Percentiles rank a stretch among this genome's conserved stretches.
phyloP scores from a whole-genome alignment of 92 coral and sea anemone genomes.

The Epizoanthus illoricatus region DNA sequence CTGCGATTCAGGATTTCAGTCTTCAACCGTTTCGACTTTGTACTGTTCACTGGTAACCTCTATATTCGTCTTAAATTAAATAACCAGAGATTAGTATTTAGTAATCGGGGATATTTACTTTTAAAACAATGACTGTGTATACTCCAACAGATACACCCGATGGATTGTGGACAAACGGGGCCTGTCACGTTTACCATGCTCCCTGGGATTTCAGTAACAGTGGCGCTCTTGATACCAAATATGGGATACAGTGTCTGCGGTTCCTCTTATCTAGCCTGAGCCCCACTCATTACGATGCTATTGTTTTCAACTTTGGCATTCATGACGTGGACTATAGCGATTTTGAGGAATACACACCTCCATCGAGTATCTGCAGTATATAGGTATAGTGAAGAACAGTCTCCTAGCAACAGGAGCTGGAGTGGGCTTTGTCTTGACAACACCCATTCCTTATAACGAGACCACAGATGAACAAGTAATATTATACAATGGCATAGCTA shows the following conservation, averaged over 20 bases:
- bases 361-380: conserved; percentile 53
- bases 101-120: too few relatives aligned
- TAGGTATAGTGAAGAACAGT: conserved; percentile 36
- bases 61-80: too few relatives aligned
- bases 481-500: conserved; percentile 62
- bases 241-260: conserved; percentile 67
- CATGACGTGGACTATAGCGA: conserved; percentile 68
- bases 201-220: conserved; percentile 85
- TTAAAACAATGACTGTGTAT: neutral
- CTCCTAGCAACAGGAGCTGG: conserved; percentile 55
- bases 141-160: conserved; percentile 51
- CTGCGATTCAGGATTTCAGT: too few relatives aligned
- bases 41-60: too few relatives aligned
- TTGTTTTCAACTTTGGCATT: conserved; percentile 81
- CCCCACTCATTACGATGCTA: conserved; percentile 59
- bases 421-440: conserved; percentile 66
- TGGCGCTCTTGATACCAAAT: conserved; percentile 87
- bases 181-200: conserved; percentile 74
- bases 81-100: too few relatives aligned
- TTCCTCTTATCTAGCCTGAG: conserved; percentile 49
- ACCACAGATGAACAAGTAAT: conserved; percentile 51
- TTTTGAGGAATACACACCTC: conserved; percentile 65
- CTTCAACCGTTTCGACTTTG: too few relatives aligned
- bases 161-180: conserved; percentile 43
- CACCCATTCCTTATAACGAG: conserved; percentile 61